phyloP scores from a whole-genome alignment of 2,113 vertebrate genomes.

The Gulo gulo region DNA sequence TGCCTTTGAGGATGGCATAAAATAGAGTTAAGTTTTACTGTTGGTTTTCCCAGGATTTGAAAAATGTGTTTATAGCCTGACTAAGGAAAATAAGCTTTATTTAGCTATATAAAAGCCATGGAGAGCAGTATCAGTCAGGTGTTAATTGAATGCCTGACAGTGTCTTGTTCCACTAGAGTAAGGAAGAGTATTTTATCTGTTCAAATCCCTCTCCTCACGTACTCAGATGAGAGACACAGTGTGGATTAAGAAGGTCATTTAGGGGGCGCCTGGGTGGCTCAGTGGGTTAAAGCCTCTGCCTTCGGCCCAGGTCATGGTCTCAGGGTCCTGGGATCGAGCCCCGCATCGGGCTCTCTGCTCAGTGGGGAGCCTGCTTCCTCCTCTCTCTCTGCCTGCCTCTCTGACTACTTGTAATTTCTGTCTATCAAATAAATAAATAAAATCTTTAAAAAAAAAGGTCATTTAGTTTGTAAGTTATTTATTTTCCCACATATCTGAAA shows the following conservation, averaged over 20 bases:
- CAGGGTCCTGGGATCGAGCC: too few relatives aligned
- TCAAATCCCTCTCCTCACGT: not conserved
- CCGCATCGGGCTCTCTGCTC: too few relatives aligned
- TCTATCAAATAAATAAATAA: too few relatives aligned
- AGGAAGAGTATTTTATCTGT: conserved; percentile 51
- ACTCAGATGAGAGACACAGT: not conserved
- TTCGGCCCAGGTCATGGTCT: too few relatives aligned
- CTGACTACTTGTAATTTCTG: too few relatives aligned
- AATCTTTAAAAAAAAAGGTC: not conserved
- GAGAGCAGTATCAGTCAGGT: conserved; percentile 25
- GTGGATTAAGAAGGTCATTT: conserved; percentile 27
- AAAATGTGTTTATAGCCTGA: not conserved
- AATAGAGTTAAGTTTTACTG: not conserved
- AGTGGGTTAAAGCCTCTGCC: too few relatives aligned
- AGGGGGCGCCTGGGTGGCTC: too few relatives aligned
- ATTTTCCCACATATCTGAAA: not conserved
- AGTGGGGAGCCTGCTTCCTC: too few relatives aligned
- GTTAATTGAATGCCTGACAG: not conserved
- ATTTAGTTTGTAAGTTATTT: conserved; percentile 37
- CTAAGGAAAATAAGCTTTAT: conserved; percentile 4
- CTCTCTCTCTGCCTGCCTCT: too few relatives aligned
- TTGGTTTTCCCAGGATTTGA: conserved; percentile 33
- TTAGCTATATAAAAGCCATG: not conserved
- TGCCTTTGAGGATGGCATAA: not conserved
- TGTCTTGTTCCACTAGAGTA: not conserved